Evolutionary conservation across 2,797 vertebrate species (phyloP).

Genomic region (Acanthis flammea): DNA sequence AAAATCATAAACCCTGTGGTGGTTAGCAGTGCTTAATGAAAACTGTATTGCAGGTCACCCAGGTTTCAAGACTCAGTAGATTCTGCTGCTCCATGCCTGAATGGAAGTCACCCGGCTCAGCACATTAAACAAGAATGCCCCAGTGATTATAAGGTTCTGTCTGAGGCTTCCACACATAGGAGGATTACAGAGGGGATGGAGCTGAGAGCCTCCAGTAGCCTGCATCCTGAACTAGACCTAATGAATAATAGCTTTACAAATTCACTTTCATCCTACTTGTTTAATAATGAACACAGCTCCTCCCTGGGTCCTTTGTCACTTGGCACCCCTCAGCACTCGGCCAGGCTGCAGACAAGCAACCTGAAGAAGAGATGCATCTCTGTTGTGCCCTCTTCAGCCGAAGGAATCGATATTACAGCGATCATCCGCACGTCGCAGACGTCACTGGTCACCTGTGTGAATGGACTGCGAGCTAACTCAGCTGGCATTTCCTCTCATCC

Average conservation of each 20-base stretch:
- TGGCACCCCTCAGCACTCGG: slow-evolving; percentile 82
- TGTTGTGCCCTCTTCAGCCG: slow-evolving; percentile 75
- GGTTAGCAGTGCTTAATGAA: slow-evolving; percentile 29
- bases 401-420: slow-evolving; percentile 84
- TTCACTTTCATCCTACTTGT: slow-evolving; percentile 84
- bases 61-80: slow-evolving; percentile 80
- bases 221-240: slow-evolving; percentile 80
- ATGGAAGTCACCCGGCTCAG: slow-evolving; percentile 78
- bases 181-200: slow-evolving; percentile 72
- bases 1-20: slow-evolving; percentile 1
- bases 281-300: slow-evolving; percentile 91
- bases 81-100: slow-evolving; percentile 71
- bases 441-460: slow-evolving; percentile 87
- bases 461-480: slow-evolving; percentile 83
- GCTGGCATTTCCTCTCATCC: slow-evolving; percentile 78
- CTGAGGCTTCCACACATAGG: slow-evolving; percentile 68
- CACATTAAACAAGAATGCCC: slow-evolving; percentile 91
- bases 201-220: slow-evolving; percentile 74
- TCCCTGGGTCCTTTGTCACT: slow-evolving; percentile 85
- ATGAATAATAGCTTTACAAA: slow-evolving; percentile 79
- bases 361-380: slow-evolving; percentile 90
- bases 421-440: slow-evolving; percentile 90
- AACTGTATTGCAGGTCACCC: slow-evolving; percentile 79
- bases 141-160: slow-evolving; percentile 80
- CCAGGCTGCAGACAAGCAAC: slow-evolving; percentile 80